A percentile compares a stretch with the other conserved stretches of the same genome.
Evolutionary conservation across 2,113 vertebrate species (phyloP).

Genomic region (Dasyurus viverrinus): DNA sequence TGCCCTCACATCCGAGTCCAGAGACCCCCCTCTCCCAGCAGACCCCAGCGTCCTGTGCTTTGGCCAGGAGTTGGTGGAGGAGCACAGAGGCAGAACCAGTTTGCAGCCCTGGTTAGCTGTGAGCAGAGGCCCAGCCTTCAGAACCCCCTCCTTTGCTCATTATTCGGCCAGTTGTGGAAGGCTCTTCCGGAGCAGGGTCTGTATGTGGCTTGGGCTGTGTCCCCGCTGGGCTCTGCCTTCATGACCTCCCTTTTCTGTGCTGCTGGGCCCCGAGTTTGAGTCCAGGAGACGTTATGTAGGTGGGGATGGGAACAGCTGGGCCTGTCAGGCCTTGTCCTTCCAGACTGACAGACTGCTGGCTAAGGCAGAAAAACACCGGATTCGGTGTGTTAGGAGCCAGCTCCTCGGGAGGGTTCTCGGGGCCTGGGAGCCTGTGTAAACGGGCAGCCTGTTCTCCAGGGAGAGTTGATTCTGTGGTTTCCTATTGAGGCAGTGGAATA

Average conservation of each 20-base stretch:
- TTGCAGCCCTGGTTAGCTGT: not conserved
- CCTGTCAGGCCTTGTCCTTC: not conserved
- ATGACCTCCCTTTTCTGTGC: not conserved
- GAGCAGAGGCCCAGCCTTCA: not conserved
- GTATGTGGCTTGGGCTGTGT: not conserved
- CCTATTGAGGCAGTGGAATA: not conserved
- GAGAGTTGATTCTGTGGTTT: not conserved
- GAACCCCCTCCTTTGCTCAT: not conserved
- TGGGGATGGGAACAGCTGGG: not conserved
- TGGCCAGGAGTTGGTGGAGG: not conserved
- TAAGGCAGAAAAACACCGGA: not conserved
- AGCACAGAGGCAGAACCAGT: not conserved
- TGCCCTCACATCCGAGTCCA: too few species aligned
- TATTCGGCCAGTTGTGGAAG: not conserved
- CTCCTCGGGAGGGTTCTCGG: not conserved
- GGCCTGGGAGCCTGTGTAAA: not conserved
- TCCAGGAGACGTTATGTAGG: not conserved
- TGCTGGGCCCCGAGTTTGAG: not conserved
- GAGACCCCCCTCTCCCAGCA: not conserved
- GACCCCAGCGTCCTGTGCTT: fast-evolving
- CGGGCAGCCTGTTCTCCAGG: not conserved
- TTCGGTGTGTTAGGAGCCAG: not conserved
- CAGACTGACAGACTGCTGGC: not conserved
- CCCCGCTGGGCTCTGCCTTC: not conserved
- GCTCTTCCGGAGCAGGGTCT: not conserved